Evolutionary conservation across 2,113 vertebrate species (phyloP).

Genomic region (Caranx melampygus): DNA sequence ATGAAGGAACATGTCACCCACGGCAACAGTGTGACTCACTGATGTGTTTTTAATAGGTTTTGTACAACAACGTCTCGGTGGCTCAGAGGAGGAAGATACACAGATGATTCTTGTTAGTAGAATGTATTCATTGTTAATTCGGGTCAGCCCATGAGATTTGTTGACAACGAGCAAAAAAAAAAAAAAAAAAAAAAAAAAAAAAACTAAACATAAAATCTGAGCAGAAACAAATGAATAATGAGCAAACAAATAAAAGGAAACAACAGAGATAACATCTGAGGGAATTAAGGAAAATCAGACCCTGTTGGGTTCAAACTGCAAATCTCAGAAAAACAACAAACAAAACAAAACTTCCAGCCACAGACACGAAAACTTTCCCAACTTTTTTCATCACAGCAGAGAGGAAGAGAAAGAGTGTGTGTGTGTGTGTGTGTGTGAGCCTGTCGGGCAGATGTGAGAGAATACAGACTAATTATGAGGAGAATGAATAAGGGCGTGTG

Average conservation of each 20-base stretch:
- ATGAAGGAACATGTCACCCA: too few relatives aligned
- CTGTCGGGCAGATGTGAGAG: constrained; percentile 27
- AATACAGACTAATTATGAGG: constrained; percentile 58
- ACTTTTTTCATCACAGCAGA: constrained; percentile 38
- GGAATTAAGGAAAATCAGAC: background rate
- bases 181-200: background rate
- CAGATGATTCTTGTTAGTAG: background rate
- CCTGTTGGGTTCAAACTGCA: background rate
- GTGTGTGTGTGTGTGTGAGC: background rate
- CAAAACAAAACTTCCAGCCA: background rate
- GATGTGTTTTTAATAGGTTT: too few relatives aligned
- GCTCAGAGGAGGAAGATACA: background rate
- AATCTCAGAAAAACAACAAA: background rate
- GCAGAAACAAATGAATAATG: background rate
- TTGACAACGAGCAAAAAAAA: background rate
- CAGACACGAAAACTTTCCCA: constrained; percentile 25
- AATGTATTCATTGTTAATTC: background rate
- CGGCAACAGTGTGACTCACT: too few relatives aligned
- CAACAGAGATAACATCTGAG: background rate
- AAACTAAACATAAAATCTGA: too few relatives aligned
- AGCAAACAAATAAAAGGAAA: background rate
- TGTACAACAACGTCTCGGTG: background rate
- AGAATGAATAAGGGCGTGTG: constrained; percentile 28
- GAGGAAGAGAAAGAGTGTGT: constrained; percentile 19
- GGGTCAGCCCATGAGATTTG: background rate